Evolutionary conservation across 2,888 invertebrate species (phyloP).

Genomic region (Heliconius sara): DNA sequence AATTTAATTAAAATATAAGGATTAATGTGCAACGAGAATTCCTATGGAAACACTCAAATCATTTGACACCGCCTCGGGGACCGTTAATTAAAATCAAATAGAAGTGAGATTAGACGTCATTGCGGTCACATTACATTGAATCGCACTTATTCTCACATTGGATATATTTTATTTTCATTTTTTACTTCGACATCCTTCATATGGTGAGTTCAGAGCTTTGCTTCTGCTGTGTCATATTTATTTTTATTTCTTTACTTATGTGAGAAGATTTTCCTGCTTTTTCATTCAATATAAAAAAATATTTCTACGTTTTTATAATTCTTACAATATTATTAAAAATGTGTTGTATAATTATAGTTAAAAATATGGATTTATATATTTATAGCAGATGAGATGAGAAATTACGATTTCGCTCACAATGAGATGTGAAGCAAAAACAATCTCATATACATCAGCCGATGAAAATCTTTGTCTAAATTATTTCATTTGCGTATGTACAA

Average conservation of each 20-base stretch:
- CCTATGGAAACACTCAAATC: neutral
- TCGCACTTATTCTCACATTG: conserved; percentile 34
- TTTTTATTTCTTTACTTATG: neutral
- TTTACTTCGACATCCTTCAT: neutral
- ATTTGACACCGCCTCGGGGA: conserved; percentile 1
- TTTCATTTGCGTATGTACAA: no score
- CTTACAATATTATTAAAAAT: no score
- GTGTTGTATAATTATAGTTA: no score
- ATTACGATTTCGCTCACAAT: no score
- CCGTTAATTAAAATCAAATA: conserved; percentile 69
- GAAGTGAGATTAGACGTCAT: conserved; percentile 68
- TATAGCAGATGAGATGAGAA: no score
- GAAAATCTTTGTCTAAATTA: no score
- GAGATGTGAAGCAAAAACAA: no score
- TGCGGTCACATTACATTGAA: conserved; percentile 61
- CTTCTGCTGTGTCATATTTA: neutral
- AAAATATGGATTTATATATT: no score
- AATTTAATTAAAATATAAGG: neutral
- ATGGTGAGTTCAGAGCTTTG: neutral
- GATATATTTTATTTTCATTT: conserved; percentile 6
- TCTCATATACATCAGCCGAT: no score
- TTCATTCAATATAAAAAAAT: no score
- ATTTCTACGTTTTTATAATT: no score
- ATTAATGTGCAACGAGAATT: neutral
- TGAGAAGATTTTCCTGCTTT: no score